A percentile compares a stretch with the other conserved stretches of the same genome.
These are phyloP conservation scores for Penelope pileata DNA, from an alignment of 2,113 vertebrate species.

Conservation along the genomic window DNA sequence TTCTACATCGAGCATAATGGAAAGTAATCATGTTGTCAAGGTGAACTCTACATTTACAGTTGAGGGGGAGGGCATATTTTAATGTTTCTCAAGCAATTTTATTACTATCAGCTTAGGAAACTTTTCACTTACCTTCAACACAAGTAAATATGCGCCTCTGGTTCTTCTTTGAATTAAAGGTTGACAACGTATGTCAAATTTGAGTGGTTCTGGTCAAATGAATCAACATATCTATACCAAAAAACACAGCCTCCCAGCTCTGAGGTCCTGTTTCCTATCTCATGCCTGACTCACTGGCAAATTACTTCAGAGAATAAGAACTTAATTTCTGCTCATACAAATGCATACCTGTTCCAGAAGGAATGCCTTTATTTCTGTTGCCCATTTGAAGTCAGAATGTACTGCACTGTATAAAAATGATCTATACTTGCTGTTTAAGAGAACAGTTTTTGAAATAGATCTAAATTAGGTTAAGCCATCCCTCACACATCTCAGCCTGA, in stretches of 20 bases:
- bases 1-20: not conserved
- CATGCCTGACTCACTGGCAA: not conserved
- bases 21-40: not conserved
- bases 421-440: not conserved
- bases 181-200: not conserved
- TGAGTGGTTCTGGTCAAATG: not conserved
- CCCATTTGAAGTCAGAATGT: not conserved
- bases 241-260: not conserved
- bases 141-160: not conserved
- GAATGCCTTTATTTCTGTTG: not conserved
- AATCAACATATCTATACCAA: not conserved
- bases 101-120: not conserved
- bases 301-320: not conserved
- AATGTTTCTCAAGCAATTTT: not conserved
- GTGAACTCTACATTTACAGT: too few relatives aligned
- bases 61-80: not conserved
- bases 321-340: not conserved
- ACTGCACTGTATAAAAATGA: not conserved
- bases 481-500: not conserved
- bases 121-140: not conserved
- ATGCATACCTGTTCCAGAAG: not conserved
- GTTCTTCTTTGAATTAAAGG: not conserved
- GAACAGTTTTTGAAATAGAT: conserved; percentile 15
- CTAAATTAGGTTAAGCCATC: conserved; percentile 27
- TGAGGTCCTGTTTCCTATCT: not conserved